Evolutionary conservation across 1,140 invertebrate genomes (phyloP), one percentile per base, ranked within the genome.

Genomic region (Daktulosphaira vitifoliae): DNA sequence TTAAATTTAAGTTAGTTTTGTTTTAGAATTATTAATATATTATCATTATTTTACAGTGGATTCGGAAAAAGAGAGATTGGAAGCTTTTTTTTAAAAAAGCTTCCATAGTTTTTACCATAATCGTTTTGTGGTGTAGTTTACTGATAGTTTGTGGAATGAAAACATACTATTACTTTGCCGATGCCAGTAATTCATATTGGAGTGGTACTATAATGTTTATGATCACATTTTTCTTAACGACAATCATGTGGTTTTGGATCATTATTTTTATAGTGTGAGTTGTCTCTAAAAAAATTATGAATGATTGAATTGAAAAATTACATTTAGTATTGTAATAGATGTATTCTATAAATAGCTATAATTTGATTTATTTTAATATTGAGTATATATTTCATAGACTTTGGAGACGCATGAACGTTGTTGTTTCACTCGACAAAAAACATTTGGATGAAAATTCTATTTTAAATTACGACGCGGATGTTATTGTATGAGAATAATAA

Each of bases 261-360:
- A 22, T 54, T 5, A 37, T 38, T 13, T 54, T 13, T 38, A 37
- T 13, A 15, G 16, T 20, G 52, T 76, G 48, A 74, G 78, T 44
- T 77, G n/a, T n/a, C 81, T 65, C 77, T 78, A 65, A 80, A 52
- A 16, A 37, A 37, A 83, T 69, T 6, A 37, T 6, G 13, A 37
- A 37, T 20, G 26, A 3, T 11, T 16, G 13, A 8, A 26, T 9
- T 49, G 16, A 52, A n/a, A n/a, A n/a, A n/a, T n/a, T n/a, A n/a
- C n/a, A n/a, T n/a, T n/a, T n/a, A n/a, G n/a, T n/a, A n/a, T n/a
- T n/a, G n/a, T n/a, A n/a, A n/a, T n/a, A n/a, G n/a, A n/a, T n/a
- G n/a, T n/a, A n/a, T n/a, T n/a, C n/a, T n/a, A n/a, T n/a, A n/a
- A n/a, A n/a, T n/a, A n/a, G n/a, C n/a, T n/a, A n/a, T n/a, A n/a